A percentile compares a stretch with the other conserved stretches of the same genome.
These are phyloP conservation scores for Andricus curvator DNA, from an alignment of 2,888 invertebrate genomes.

Conservation along the genomic window DNA sequence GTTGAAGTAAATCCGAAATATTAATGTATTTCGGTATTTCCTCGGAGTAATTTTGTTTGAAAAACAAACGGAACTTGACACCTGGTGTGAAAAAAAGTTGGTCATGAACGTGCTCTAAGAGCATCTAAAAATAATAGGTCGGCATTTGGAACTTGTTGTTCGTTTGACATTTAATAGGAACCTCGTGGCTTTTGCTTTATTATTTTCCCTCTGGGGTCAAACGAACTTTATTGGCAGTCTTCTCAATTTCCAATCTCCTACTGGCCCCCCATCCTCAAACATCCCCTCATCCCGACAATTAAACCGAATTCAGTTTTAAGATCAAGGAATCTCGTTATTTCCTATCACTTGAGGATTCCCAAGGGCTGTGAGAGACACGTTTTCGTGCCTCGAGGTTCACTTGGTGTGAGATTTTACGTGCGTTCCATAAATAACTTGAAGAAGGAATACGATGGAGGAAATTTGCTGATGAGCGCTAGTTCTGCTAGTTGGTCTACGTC, in stretches of 20 bases:
- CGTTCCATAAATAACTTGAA: constrained; percentile 68
- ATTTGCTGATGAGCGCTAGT: constrained; percentile 68
- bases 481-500: constrained; percentile 66
- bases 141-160: constrained; percentile 67
- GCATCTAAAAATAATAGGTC: constrained; percentile 70
- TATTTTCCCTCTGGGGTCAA: background rate
- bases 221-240: background rate
- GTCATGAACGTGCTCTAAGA: constrained; percentile 66
- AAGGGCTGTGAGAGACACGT: constrained; percentile 54
- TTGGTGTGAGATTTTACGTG: constrained; percentile 66
- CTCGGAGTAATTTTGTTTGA: background rate
- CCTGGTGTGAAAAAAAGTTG: constrained; percentile 40
- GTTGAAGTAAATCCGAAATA: constrained; percentile 15
- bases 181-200: constrained; percentile 49
- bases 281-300: background rate
- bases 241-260: background rate
- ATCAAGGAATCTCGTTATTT: constrained; percentile 31
- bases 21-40: constrained; percentile 2
- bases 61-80: constrained; percentile 20
- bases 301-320: constrained; percentile 21
- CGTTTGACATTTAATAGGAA: constrained; percentile 70
- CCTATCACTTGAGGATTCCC: constrained; percentile 40
- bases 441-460: constrained; percentile 66
- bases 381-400: constrained; percentile 60
- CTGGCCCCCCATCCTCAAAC: background rate